Percentiles rank a stretch among this genome's conserved stretches.
Evolutionary conservation across 2,888 invertebrate species (phyloP).

Genomic region (Caenorhabditis sp.): DNA sequence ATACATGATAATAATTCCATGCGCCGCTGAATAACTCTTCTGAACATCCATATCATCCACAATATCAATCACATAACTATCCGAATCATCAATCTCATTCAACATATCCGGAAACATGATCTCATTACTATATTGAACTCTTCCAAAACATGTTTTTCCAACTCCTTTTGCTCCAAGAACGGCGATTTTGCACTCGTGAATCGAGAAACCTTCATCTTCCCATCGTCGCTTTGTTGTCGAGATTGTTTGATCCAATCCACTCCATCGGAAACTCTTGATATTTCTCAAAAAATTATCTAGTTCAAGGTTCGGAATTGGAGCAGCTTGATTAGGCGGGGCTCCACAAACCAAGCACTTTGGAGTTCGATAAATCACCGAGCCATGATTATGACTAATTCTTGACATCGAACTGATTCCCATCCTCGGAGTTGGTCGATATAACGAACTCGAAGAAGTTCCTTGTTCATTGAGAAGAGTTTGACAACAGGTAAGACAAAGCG

Average conservation of each 20-base stretch:
- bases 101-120: conserved; percentile 42
- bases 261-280: conserved; percentile 34
- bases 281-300: conserved; percentile 38
- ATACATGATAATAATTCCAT: conserved; percentile 47
- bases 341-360: conserved; percentile 47
- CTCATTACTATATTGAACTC: conserved; percentile 47
- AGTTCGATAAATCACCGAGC: conserved; percentile 25
- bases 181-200: conserved; percentile 50
- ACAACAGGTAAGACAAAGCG: conserved; percentile 46
- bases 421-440: conserved; percentile 14
- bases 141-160: conserved; percentile 50
- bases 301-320: conserved; percentile 47
- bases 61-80: conserved; percentile 43
- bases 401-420: conserved; percentile 38
- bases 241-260: conserved; percentile 19
- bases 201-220: conserved; percentile 19
- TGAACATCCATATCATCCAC: conserved; percentile 33
- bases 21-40: conserved; percentile 27
- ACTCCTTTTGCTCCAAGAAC: conserved; percentile 48
- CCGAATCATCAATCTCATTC: conserved; percentile 25
- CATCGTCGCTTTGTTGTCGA: conserved; percentile 11
- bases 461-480: conserved; percentile 1
- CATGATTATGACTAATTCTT: neutral
- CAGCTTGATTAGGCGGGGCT: conserved; percentile 21
- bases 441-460: neutral